phyloP scores from a whole-genome alignment of 2,797 vertebrate species.

The Simalia tracyae region DNA sequence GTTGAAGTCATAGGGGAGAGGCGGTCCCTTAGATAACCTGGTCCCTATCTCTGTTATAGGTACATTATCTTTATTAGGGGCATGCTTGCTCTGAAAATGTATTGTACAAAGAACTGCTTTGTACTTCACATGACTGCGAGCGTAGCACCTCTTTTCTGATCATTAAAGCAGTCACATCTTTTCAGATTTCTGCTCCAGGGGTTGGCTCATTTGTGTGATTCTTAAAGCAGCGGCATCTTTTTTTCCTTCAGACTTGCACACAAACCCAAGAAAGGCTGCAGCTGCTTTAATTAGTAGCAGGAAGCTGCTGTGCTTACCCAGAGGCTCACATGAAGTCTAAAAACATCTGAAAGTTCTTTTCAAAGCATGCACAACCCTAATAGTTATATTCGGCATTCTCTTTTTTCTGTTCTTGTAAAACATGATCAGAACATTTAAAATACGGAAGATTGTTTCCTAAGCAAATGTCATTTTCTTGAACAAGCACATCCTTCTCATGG shows the following conservation, averaged over 20 bases:
- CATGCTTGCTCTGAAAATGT: no score
- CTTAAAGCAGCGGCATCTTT: neutral
- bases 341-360: neutral
- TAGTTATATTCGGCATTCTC: neutral
- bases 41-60: no score
- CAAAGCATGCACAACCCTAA: neutral
- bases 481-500: neutral
- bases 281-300: neutral
- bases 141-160: neutral
- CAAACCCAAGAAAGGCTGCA: neutral
- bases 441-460: neutral
- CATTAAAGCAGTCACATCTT: neutral
- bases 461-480: neutral
- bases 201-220: neutral
- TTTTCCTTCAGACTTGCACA: neutral
- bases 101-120: neutral
- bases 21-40: no score
- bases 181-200: neutral
- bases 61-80: no score
- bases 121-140: neutral
- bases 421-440: neutral
- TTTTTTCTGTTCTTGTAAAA: neutral
- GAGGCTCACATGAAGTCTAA: neutral
- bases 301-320: neutral
- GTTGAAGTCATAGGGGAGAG: no score